These are phyloP conservation scores for Neoitamus cyanurus DNA, from an alignment of 2,888 invertebrate species.

Conservation along the genomic window DNA sequence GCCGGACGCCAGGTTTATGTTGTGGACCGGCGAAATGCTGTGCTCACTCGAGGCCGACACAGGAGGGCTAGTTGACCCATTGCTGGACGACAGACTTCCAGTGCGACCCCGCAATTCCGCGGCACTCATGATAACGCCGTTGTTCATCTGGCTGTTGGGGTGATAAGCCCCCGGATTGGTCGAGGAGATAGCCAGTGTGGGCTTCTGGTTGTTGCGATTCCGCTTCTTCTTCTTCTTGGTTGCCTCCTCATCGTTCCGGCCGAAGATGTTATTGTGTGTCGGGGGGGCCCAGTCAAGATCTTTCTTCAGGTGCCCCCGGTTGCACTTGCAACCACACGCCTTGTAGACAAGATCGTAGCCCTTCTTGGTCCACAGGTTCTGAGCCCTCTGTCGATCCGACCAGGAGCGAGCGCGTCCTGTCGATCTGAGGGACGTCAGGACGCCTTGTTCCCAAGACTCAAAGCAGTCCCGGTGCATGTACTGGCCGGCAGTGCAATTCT, in stretches of 20 bases:
- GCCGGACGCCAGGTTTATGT: conserved; percentile 56
- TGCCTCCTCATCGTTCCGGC: conserved; percentile 68
- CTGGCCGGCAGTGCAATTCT: conserved; percentile 86
- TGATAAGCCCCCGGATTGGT: conserved; percentile 62
- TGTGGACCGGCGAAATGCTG: conserved; percentile 78
- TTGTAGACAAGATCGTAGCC: conserved; percentile 96
- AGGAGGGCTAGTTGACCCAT: conserved; percentile 85
- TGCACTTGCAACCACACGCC: conserved; percentile 94
- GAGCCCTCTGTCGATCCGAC: conserved; percentile 93
- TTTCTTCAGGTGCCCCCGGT: conserved; percentile 91
- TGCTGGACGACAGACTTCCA: conserved; percentile 81
- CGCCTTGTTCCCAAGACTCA: conserved; percentile 91
- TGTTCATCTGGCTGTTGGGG: conserved; percentile 60
- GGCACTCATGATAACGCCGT: conserved; percentile 54
- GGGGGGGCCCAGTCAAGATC: conserved; percentile 92
- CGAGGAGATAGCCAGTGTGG: conserved; percentile 71
- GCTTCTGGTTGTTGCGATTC: conserved; percentile 74
- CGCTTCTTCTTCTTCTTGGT: conserved; percentile 76
- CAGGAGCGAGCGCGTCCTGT: conserved; percentile 93
- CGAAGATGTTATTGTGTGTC: conserved; percentile 59
- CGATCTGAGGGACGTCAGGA: conserved; percentile 88
- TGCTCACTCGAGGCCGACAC: conserved; percentile 79
- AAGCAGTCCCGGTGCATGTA: conserved; percentile 98
- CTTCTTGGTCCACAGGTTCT: conserved; percentile 98
- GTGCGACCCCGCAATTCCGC: conserved; percentile 73